Conservation (phyloP, 1,140 invertebrate species). For the Aphaenogaster ashmeadi region DNA sequence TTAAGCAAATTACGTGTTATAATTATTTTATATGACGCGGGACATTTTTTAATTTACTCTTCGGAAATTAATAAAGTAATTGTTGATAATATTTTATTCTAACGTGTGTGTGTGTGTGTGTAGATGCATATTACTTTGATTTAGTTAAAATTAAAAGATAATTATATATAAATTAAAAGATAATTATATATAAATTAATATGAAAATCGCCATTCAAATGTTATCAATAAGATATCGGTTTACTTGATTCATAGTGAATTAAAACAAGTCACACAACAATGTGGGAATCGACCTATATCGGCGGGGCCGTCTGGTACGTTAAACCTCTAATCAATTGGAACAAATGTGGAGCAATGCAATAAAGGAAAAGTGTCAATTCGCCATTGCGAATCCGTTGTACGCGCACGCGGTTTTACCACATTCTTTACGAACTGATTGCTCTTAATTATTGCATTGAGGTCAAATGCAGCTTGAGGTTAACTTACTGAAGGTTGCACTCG, state of each 20-base stretch:
- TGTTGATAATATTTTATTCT: neutral
- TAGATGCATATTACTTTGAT: neutral
- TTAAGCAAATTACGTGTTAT: conserved; percentile 1
- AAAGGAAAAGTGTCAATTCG: conserved; percentile 69
- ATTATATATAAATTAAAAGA: neutral
- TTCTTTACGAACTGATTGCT: conserved; percentile 79
- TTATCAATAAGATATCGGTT: no score
- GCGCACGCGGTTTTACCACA: conserved; percentile 62
- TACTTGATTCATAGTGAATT: neutral
- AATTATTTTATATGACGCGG: neutral
- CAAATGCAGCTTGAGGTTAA: conserved; percentile 78
- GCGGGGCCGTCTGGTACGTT: neutral
- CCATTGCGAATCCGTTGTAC: conserved; percentile 58
- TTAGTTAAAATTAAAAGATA: neutral
- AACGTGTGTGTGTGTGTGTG: neutral
- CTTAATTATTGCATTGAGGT: conserved; percentile 83
- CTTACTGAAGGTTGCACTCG: conserved; percentile 72
- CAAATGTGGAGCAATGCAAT: conserved; percentile 61
- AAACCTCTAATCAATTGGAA: conserved; percentile 69
- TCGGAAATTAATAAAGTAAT: neutral
- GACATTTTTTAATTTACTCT: neutral
- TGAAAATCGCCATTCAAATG: neutral
- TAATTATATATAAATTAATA: neutral
- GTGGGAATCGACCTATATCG: conserved; percentile 53
- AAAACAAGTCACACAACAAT: conserved; percentile 4